A percentile compares a stretch with the other conserved stretches of the same genome.
Conservation (phyloP, 2,797 vertebrate genomes). For the Myripristis murdjan region DNA sequence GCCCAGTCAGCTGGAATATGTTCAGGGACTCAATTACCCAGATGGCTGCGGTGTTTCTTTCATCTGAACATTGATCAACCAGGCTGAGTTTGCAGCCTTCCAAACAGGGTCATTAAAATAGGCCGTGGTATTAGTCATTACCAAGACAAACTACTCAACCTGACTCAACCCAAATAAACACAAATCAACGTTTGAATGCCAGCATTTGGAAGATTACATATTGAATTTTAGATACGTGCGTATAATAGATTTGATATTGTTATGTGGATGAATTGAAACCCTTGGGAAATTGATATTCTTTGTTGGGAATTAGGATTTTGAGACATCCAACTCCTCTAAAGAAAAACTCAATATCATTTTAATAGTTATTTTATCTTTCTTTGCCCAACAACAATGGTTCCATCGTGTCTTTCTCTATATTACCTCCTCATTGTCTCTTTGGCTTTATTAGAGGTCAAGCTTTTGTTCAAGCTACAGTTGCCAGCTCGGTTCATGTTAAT, state of each 20-base stretch:
- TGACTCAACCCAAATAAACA: slow-evolving; percentile 24
- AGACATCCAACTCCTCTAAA: neutral
- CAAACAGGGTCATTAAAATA: slow-evolving; percentile 57
- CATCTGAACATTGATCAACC: slow-evolving; percentile 62
- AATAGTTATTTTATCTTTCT: neutral
- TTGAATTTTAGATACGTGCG: neutral
- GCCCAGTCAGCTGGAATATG: slow-evolving; percentile 67
- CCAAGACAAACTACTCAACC: slow-evolving; percentile 29
- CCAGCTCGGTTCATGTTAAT: slow-evolving; percentile 71
- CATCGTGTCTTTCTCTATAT: neutral
- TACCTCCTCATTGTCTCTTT: slow-evolving; percentile 31
- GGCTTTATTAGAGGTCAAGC: slow-evolving; percentile 44
- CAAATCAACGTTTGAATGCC: slow-evolving; percentile 7
- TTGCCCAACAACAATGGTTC: neutral
- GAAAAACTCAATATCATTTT: slow-evolving; percentile 6
- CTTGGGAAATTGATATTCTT: too few species aligned
- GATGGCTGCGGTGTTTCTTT: slow-evolving; percentile 66
- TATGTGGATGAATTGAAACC: too few species aligned
- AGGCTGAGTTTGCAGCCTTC: slow-evolving; percentile 51
- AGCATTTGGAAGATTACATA: neutral
- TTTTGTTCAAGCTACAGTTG: slow-evolving; percentile 64
- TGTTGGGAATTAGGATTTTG: neutral
- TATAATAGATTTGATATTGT: too few species aligned
- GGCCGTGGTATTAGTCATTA: slow-evolving; percentile 29
- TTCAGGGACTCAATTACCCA: slow-evolving; percentile 68